Conservation (phyloP, 2,888 invertebrate species). For the Lithodes maja region DNA sequence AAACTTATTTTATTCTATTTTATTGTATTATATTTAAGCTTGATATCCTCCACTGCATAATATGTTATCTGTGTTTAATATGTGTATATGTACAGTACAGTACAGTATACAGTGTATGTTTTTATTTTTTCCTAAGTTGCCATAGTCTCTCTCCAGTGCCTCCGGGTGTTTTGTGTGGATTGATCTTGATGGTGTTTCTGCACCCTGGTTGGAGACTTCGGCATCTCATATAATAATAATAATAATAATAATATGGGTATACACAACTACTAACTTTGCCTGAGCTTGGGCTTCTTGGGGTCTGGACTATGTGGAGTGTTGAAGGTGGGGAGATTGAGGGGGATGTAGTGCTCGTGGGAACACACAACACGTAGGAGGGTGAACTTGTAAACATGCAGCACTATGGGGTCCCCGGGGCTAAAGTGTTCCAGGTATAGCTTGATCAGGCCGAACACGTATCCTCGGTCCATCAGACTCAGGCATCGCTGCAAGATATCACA, state of each 20-base stretch:
- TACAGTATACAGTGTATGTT: too few species aligned
- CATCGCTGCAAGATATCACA: constrained; percentile 79
- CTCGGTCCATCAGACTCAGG: constrained; percentile 94
- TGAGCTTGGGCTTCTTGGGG: constrained; percentile 68
- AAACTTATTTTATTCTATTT: too few species aligned
- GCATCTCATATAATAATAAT: too few species aligned
- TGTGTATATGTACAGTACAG: too few species aligned
- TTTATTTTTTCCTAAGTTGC: too few species aligned
- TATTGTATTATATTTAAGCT: too few species aligned
- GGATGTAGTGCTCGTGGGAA: constrained; percentile 95
- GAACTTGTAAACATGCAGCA: constrained; percentile 92
- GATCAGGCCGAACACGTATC: constrained; percentile 92
- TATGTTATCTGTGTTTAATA: too few species aligned
- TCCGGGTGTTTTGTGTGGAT: too few species aligned
- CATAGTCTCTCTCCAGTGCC: too few species aligned
- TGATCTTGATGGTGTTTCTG: too few species aligned
- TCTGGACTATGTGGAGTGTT: constrained; percentile 77
- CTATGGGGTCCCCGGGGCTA: constrained; percentile 84
- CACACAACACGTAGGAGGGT: constrained; percentile 93
- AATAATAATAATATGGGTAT: background rate
- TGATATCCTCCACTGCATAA: too few species aligned
- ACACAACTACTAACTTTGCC: constrained; percentile 74
- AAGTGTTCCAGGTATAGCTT: constrained; percentile 91
- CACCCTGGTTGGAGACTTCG: too few species aligned
- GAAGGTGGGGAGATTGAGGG: constrained; percentile 91